These are phyloP conservation scores for Ciona savignyi DNA, from an alignment of 23 tunicate species.

Conservation along the genomic window DNA sequence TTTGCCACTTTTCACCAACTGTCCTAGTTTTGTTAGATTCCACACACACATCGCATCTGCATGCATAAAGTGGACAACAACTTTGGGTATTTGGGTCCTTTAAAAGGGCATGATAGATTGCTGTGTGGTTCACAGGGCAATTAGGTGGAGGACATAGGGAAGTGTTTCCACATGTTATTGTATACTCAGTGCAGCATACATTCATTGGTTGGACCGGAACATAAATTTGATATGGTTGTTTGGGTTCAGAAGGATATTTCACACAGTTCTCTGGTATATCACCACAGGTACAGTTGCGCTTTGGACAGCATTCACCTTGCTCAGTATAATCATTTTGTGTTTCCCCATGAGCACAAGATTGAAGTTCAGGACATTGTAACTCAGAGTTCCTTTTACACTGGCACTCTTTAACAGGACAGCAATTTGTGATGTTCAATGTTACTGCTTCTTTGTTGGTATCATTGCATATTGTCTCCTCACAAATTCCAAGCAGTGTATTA, in stretches of 20 bases:
- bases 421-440: not conserved
- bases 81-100: not conserved
- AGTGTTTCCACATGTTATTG: not conserved
- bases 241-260: not conserved
- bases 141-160: not conserved
- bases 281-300: not conserved
- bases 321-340: not conserved
- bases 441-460: not conserved
- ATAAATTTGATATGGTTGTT: not conserved
- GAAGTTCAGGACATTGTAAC: not conserved
- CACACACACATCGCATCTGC: slow-evolving; percentile 6
- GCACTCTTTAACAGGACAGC: not conserved
- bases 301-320: not conserved
- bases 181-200: slow-evolving; percentile 2
- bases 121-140: not conserved
- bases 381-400: not conserved
- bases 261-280: not conserved
- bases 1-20: slow-evolving; percentile 9
- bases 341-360: not conserved
- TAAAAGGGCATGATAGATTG: not conserved
- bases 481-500: not conserved
- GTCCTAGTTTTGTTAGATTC: not conserved
- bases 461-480: too few relatives aligned
- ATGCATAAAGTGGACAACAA: slow-evolving; percentile 7
- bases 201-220: not conserved